These are phyloP conservation scores for Scyliorhinus canicula DNA, from an alignment of 2,797 vertebrate species.

Conservation along the genomic window DNA sequence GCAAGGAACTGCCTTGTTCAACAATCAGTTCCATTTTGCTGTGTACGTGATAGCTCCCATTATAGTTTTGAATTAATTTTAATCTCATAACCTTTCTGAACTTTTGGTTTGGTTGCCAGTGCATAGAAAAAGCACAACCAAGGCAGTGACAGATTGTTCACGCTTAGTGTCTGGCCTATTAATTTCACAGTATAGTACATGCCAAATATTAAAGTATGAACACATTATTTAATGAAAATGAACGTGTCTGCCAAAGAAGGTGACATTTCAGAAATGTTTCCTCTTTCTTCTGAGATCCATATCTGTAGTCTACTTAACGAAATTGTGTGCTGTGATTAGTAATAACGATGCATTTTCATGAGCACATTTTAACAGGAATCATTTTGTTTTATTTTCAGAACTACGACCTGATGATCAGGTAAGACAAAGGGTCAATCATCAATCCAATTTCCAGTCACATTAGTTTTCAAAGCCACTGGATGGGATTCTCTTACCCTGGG, in stretches of 20 bases:
- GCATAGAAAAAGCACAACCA: not conserved
- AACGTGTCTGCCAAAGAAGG: not conserved
- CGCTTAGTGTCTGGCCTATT: not conserved
- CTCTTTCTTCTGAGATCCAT: not conserved
- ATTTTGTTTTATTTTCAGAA: not conserved
- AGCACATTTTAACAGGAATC: not conserved
- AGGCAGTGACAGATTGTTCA: not conserved
- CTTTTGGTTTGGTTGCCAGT: not conserved
- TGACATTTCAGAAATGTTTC: not conserved
- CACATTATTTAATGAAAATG: not conserved
- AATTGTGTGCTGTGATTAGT: not conserved
- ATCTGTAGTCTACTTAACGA: not conserved
- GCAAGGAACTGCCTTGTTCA: not conserved
- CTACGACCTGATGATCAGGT: not conserved
- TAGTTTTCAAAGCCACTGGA: not conserved
- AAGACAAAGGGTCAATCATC: not conserved
- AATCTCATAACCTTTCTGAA: not conserved
- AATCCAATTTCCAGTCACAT: not conserved
- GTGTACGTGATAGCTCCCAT: not conserved
- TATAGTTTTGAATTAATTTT: not conserved
- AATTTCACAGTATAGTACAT: not conserved
- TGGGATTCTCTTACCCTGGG: too few relatives aligned
- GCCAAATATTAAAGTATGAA: not conserved
- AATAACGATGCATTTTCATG: not conserved
- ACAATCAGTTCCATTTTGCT: not conserved